phyloP scores from a whole-genome alignment of 1,140 invertebrate species.

The Uloborus diversus region DNA sequence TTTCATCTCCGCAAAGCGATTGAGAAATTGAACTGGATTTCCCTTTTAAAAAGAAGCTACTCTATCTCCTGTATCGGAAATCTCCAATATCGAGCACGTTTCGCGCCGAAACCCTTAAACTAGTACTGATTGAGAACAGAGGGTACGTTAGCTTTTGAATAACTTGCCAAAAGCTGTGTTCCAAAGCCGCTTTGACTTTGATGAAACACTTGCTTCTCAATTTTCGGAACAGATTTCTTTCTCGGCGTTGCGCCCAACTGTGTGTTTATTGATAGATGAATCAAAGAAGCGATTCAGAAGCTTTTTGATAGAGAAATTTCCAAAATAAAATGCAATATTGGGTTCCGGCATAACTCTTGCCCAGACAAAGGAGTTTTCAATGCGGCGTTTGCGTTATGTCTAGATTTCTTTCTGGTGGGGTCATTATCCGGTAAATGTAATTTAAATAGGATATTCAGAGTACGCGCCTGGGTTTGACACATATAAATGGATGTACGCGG shows the following conservation, averaged over 20 bases:
- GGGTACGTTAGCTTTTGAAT: too few species aligned
- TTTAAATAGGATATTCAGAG: constrained; percentile 37
- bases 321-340: constrained; percentile 29
- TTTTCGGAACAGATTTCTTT: constrained; percentile 16
- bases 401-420: constrained; percentile 2
- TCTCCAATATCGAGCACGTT: constrained; percentile 8
- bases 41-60: neutral
- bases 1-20: neutral
- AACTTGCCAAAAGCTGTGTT: neutral
- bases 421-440: constrained; percentile 10
- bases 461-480: neutral
- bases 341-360: neutral
- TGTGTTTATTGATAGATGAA: constrained; percentile 40
- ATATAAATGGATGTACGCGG: constrained; percentile 5
- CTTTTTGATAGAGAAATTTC: neutral
- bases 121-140: constrained; percentile 26
- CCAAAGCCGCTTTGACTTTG: constrained; percentile 26
- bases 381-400: too few species aligned
- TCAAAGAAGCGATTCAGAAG: constrained; percentile 25
- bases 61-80: neutral
- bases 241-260: neutral
- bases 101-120: constrained; percentile 1
- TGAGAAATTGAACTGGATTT: constrained; percentile 43
- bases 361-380: too few species aligned
- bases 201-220: constrained; percentile 32